These are phyloP conservation scores for Drosophila prostipennis DNA, from an alignment of 2,888 invertebrate genomes.

Conservation along the genomic window DNA sequence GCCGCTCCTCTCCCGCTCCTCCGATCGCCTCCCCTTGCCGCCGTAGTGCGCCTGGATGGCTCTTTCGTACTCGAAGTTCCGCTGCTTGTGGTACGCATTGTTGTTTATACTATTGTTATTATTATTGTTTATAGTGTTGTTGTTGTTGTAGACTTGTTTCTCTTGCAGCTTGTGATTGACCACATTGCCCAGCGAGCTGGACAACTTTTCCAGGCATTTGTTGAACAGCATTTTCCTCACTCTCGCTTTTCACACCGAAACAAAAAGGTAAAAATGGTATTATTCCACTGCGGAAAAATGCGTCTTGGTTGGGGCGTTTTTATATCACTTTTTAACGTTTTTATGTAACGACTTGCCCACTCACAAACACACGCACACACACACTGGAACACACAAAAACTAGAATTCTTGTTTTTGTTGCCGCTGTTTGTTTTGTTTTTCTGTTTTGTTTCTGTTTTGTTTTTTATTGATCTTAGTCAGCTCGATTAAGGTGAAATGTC, in stretches of 20 bases:
- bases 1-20: conserved; percentile 16
- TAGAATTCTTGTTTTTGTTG: conserved; percentile 44
- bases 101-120: conserved; percentile 31
- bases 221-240: conserved; percentile 80
- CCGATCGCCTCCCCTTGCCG: conserved; percentile 32
- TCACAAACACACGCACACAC: conserved; percentile 13
- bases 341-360: conserved; percentile 55
- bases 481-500: conserved; percentile 19
- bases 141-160: conserved; percentile 67
- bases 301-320: conserved; percentile 20
- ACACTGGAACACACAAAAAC: conserved; percentile 17
- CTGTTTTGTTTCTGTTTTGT: conserved; percentile 35
- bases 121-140: conserved; percentile 36
- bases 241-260: conserved; percentile 5
- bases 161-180: conserved; percentile 73
- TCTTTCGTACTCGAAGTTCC: conserved; percentile 80
- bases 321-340: conserved; percentile 18
- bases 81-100: conserved; percentile 55
- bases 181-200: conserved; percentile 60
- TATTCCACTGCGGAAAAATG: conserved; percentile 40
- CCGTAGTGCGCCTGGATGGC: conserved; percentile 79
- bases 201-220: conserved; percentile 83
- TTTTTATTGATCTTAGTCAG: conserved; percentile 28
- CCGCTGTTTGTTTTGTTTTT: conserved; percentile 36
- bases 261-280: background rate